Percentiles rank a stretch among this genome's conserved stretches.
These are phyloP conservation scores for Loxodonta africana DNA, from an alignment of 2,113 vertebrate genomes.

Conservation along the genomic window DNA sequence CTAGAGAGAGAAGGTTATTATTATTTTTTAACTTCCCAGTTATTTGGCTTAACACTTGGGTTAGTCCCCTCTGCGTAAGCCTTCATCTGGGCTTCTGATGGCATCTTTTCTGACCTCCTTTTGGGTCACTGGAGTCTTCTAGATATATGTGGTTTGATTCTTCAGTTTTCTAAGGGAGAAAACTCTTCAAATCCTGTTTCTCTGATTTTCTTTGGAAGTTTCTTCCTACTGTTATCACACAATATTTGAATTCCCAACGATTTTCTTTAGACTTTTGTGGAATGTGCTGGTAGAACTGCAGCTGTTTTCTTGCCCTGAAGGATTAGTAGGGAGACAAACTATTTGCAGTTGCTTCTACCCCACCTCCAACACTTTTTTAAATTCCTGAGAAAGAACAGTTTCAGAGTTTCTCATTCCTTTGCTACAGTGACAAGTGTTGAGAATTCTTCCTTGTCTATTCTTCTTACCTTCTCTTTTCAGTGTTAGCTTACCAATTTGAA, in stretches of 20 bases:
- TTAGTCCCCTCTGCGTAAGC: background rate
- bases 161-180: background rate
- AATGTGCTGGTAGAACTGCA: conserved; percentile 71
- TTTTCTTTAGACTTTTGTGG: conserved; percentile 69
- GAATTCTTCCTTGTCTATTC: background rate
- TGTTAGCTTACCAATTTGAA: background rate
- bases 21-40: background rate
- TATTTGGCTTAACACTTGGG: background rate
- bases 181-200: background rate
- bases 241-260: conserved; percentile 17
- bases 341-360: conserved; percentile 75
- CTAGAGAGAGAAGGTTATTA: background rate
- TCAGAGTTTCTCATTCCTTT: conserved; percentile 11
- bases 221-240: background rate
- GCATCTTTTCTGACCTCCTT: background rate
- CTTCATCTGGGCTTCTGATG: background rate
- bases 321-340: conserved; percentile 73
- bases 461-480: background rate
- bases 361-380: conserved; percentile 42
- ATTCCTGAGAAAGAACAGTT: conserved; percentile 20
- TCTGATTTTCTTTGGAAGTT: conserved; percentile 38
- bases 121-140: background rate
- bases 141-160: background rate
- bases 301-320: conserved; percentile 78
- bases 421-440: background rate